These are phyloP conservation scores for Rotaria sp. DNA, from an alignment of 2,888 invertebrate species.

Conservation along the genomic window DNA sequence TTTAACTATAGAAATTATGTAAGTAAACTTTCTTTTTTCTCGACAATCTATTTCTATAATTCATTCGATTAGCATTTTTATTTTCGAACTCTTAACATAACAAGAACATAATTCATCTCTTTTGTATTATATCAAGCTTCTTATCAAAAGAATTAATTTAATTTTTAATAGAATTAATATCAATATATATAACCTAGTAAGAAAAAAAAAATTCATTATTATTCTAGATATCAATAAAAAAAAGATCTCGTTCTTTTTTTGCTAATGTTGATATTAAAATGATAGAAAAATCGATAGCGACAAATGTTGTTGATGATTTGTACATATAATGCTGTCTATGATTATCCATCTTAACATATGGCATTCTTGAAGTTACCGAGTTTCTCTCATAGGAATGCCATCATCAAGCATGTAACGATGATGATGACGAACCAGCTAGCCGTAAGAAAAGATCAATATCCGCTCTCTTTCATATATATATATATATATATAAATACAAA, in stretches of 20 bases:
- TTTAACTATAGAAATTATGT: not conserved
- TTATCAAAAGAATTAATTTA: too few species aligned
- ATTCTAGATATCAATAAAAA: too few species aligned
- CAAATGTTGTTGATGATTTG: constrained; percentile 3
- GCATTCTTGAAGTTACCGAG: not conserved
- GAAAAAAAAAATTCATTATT: too few species aligned
- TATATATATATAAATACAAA: not conserved
- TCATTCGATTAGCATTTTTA: too few species aligned
- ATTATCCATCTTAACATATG: not conserved
- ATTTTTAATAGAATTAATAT: too few species aligned
- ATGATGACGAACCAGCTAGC: not conserved
- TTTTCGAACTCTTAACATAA: too few species aligned
- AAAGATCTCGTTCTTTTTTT: not conserved
- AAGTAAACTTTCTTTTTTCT: not conserved
- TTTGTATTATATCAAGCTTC: too few species aligned
- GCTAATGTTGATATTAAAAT: not conserved
- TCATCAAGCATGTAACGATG: not conserved
- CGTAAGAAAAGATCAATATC: constrained; percentile 17
- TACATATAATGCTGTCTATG: not conserved
- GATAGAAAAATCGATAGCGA: not conserved
- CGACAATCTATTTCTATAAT: not conserved
- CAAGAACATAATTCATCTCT: too few species aligned
- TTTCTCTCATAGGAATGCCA: not conserved
- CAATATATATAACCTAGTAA: too few species aligned
- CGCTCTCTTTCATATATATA: not conserved